Evolutionary conservation across 2,797 vertebrate species (phyloP).

Genomic region (Syndactyla subalaris): DNA sequence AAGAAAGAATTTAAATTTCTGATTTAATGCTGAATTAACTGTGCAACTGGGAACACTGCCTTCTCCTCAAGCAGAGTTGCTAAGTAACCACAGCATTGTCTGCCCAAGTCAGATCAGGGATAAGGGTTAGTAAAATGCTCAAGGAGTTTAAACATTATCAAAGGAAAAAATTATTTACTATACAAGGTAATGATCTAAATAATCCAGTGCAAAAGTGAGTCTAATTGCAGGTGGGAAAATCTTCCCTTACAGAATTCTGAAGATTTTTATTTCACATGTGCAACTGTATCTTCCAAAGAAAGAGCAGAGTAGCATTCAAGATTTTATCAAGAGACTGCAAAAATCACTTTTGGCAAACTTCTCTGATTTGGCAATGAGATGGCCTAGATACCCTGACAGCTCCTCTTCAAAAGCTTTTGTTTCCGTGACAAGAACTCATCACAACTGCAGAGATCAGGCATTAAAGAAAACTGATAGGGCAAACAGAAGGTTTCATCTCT

Average conservation of each 20-base stretch:
- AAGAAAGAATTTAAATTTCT: conserved; percentile 17
- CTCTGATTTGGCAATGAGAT: not conserved
- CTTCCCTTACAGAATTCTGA: not conserved
- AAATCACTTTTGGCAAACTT: conserved; percentile 3
- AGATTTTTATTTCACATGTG: not conserved
- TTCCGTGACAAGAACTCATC: conserved; percentile 4
- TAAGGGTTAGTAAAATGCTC: not conserved
- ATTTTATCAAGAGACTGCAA: not conserved
- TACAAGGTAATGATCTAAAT: not conserved
- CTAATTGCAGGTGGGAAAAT: not conserved
- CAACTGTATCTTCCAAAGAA: not conserved
- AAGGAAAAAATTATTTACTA: not conserved
- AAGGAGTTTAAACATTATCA: not conserved
- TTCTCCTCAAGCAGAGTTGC: conserved; percentile 18
- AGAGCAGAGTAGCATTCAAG: fast-evolving
- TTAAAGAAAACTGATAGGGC: conserved; percentile 16
- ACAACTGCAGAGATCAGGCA: not conserved
- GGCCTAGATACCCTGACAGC: conserved; percentile 5
- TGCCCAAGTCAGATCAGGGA: not conserved
- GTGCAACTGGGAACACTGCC: not conserved
- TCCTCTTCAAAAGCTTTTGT: conserved; percentile 2
- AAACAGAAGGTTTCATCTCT: not conserved
- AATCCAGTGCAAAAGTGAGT: not conserved
- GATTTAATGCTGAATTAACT: conserved; percentile 31
- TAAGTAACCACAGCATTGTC: conserved; percentile 23